Conservation (phyloP, 2,113 vertebrate species). For the Tachysurus fulvidraco region DNA sequence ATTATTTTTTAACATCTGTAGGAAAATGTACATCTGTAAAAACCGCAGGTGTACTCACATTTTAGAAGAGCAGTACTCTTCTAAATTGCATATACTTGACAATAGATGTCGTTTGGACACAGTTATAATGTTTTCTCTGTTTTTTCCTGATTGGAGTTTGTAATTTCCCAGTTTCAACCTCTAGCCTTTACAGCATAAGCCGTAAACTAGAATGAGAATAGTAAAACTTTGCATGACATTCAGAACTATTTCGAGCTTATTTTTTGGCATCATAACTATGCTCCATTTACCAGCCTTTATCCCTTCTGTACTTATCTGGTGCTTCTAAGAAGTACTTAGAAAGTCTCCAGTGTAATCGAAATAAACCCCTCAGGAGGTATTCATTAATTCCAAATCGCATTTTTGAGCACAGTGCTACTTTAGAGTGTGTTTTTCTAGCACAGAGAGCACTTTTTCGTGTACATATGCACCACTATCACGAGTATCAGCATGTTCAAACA, state of each 20-base stretch:
- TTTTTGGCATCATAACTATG: neutral
- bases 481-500: neutral
- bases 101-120: no score
- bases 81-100: no score
- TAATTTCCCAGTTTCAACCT: neutral
- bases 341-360: neutral
- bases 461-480: neutral
- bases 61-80: no score
- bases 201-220: neutral
- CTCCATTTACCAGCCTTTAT: neutral
- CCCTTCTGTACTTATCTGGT: neutral
- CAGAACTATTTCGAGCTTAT: neutral
- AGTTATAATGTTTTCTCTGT: neutral
- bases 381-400: neutral
- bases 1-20: no score
- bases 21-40: no score
- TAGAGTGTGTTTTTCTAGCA: neutral
- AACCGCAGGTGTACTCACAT: no score
- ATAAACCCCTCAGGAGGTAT: no score
- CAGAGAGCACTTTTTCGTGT: neutral
- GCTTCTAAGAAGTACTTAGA: conserved; percentile 1
- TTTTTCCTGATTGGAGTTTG: neutral
- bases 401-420: neutral
- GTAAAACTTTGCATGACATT: neutral
- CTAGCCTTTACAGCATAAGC: neutral